Conservation (phyloP, 1,140 invertebrate species). For the Reticulitermes speratus region DNA sequence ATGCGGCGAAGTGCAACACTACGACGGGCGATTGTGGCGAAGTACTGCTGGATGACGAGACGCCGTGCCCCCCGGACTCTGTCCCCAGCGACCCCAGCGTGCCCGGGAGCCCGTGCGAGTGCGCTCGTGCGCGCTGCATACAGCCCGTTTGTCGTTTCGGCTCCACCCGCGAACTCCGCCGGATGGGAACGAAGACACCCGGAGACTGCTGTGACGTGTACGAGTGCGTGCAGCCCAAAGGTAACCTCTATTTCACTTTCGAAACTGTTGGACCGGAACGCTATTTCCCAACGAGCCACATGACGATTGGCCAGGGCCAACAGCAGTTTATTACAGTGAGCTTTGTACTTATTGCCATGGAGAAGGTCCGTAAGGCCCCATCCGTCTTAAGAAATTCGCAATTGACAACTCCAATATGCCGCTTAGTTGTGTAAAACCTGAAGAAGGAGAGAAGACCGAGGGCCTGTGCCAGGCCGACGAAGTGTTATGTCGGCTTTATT, state of each 20-base stretch:
- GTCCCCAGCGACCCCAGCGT: neutral
- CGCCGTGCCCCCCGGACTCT: slow-evolving; percentile 39
- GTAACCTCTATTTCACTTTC: slow-evolving; percentile 20
- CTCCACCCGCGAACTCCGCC: slow-evolving; percentile 25
- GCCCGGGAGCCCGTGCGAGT: slow-evolving; percentile 35
- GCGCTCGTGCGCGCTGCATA: slow-evolving; percentile 34
- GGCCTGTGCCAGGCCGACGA: no score
- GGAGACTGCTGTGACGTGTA: slow-evolving; percentile 41
- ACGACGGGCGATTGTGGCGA: neutral
- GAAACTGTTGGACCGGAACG: no score
- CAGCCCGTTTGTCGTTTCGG: slow-evolving; percentile 33
- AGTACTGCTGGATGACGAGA: neutral
- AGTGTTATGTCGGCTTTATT: no score
- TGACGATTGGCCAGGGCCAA: no score
- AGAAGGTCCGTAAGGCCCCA: no score
- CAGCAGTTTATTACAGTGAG: no score
- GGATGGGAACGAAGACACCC: slow-evolving; percentile 35
- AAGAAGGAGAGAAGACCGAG: no score
- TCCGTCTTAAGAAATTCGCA: no score
- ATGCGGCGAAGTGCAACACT: slow-evolving; percentile 1
- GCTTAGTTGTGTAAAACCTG: no score
- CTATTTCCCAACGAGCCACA: no score
- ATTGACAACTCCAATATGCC: no score
- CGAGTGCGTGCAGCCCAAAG: slow-evolving; percentile 36
- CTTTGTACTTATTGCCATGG: no score